Evolutionary conservation across 2,113 vertebrate species (phyloP), one percentile per base, ranked within the genome.

Genomic region (Megalops atlanticus): DNA sequence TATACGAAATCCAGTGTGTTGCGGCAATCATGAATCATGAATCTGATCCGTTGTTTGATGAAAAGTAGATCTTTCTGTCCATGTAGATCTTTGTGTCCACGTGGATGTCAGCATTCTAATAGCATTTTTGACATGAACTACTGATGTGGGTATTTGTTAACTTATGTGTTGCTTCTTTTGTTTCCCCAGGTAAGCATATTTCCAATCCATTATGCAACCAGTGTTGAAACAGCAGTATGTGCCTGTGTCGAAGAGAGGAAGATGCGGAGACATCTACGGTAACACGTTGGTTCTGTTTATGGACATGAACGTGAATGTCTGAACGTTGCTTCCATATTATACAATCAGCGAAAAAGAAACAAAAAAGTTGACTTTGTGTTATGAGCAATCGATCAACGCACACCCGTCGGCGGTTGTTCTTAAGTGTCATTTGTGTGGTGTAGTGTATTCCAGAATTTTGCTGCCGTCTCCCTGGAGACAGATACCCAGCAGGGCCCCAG

Each of bases 121-220:
- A 16, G 2, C 1, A 54, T 16, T 54, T 54, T 54, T 54, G 49
- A 2, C 24, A 0, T 54, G 11, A 49, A 7, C 47, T 49, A 16
- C 18, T 49, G 2, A 49, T 49, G 2, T 49, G 47, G 47, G 4
- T 14, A 49, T 49, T 49, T 58, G 33, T 58, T 4, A 10, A 35
- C 47, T 39, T 76, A 18, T 81, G 12, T 76, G 0, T 82, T 71
- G 70, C 36, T 78, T 70, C 81, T 73, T 84, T 83, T 70, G 21
- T 74, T 36, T 83, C 78, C 39, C 18, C 35, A 85, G 82, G 82
- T 86, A 85, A 86, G 84, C 69, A 71, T 71, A 5, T 79, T 81
- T 81, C 78, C 76, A 81, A 80, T 73, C 79, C 35, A 7, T 70
- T 69, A 74, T 72, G 78, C 33, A 71, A 77, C 77, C 38, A 40